phyloP scores from a whole-genome alignment of 2,888 invertebrate species.

The Cyclophora albipunctata region DNA sequence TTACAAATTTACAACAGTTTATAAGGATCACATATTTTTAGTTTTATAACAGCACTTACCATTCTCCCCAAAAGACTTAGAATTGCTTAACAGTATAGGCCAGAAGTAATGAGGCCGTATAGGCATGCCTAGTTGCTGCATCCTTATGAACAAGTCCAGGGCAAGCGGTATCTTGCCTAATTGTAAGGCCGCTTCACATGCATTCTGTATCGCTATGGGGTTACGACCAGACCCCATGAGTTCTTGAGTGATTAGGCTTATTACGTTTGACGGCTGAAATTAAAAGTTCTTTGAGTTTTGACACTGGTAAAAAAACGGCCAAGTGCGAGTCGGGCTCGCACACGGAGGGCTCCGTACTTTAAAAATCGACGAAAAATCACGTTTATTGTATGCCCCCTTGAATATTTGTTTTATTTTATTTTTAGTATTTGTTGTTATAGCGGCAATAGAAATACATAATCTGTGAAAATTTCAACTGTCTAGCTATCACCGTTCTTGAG shows the following conservation, averaged over 20 bases:
- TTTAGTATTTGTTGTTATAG: too few relatives aligned
- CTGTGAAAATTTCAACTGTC: too few relatives aligned
- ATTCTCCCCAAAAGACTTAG: slow-evolving; percentile 69
- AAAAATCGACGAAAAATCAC: too few relatives aligned
- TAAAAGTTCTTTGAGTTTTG: background rate
- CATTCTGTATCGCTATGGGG: slow-evolving; percentile 65
- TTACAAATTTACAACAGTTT: too few relatives aligned
- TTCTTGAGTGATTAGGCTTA: slow-evolving; percentile 58
- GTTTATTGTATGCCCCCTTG: too few relatives aligned
- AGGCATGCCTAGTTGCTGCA: slow-evolving; percentile 52
- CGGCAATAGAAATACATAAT: too few relatives aligned
- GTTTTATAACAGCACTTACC: slow-evolving; percentile 32
- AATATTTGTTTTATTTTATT: too few relatives aligned
- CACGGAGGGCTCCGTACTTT: too few relatives aligned
- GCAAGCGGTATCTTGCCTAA: slow-evolving; percentile 57
- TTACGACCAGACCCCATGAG: slow-evolving; percentile 64
- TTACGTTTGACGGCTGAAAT: slow-evolving; percentile 58
- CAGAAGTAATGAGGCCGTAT: slow-evolving; percentile 79
- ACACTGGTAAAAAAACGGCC: too few relatives aligned
- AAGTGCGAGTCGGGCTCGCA: too few relatives aligned
- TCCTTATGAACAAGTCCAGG: slow-evolving; percentile 55
- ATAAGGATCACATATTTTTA: too few relatives aligned
- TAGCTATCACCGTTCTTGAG: too few relatives aligned
- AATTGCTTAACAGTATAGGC: slow-evolving; percentile 74
- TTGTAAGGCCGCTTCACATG: slow-evolving; percentile 71